These are phyloP conservation scores for Sardina pilchardus DNA, from an alignment of 2,113 vertebrate genomes.

Conservation along the genomic window DNA sequence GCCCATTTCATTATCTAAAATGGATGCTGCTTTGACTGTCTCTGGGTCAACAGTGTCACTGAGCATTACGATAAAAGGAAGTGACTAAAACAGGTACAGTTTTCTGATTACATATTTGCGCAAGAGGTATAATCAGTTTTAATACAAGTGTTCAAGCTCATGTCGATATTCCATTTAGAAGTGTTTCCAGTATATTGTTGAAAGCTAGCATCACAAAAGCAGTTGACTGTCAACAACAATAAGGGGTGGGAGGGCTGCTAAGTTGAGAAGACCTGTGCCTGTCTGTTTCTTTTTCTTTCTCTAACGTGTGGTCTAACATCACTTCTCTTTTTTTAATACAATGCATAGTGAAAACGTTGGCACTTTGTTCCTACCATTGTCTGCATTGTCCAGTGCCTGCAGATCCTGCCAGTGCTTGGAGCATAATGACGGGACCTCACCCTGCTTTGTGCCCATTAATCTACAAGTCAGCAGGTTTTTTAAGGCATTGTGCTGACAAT, in stretches of 20 bases:
- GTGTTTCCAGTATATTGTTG: slow-evolving; percentile 5
- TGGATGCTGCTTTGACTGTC: neutral
- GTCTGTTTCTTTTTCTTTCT: slow-evolving; percentile 34
- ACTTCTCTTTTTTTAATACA: slow-evolving; percentile 29
- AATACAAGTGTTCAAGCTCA: neutral
- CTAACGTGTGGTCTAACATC: neutral
- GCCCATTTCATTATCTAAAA: slow-evolving; percentile 5
- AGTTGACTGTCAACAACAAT: slow-evolving; percentile 5
- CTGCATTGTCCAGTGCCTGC: slow-evolving; percentile 61
- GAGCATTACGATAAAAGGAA: neutral
- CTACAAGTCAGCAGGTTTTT: slow-evolving; percentile 94
- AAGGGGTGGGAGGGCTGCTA: slow-evolving; percentile 9
- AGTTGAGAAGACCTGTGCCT: neutral
- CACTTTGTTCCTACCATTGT: slow-evolving; percentile 55
- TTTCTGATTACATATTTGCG: slow-evolving; percentile 1
- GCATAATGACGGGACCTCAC: slow-evolving; percentile 66
- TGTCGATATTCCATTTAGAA: neutral
- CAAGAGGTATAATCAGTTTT: slow-evolving; percentile 1
- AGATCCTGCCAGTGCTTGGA: slow-evolving; percentile 63
- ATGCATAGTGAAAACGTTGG: slow-evolving; percentile 51
- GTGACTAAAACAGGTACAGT: neutral
- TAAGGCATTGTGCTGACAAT: slow-evolving; percentile 96
- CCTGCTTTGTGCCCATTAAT: slow-evolving; percentile 80
- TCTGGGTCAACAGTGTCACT: neutral
- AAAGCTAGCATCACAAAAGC: slow-evolving; percentile 18